Percentiles rank a stretch among this genome's conserved stretches.
Evolutionary conservation across 2,797 vertebrate genomes (phyloP).

Genomic region (Chromobotia macracanthus): DNA sequence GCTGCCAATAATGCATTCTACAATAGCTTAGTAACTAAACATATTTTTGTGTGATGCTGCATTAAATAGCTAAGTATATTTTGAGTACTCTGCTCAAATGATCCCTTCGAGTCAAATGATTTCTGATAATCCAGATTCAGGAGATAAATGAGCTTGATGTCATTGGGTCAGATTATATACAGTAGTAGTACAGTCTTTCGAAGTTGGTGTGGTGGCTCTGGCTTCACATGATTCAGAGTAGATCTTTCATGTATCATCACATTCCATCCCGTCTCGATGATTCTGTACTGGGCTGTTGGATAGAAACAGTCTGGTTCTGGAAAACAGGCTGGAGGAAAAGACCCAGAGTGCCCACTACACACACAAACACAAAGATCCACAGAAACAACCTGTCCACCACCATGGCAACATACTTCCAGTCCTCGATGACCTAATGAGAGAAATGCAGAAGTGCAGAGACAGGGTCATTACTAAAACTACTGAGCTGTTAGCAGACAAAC

Average conservation of each 20-base stretch:
- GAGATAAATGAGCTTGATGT: background rate
- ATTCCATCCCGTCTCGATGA: constrained; percentile 63
- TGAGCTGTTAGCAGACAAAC: background rate
- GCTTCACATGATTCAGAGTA: background rate
- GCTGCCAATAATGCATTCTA: background rate
- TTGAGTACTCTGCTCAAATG: too few relatives aligned
- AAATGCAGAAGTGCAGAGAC: background rate
- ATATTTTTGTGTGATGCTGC: background rate
- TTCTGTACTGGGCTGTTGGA: constrained; percentile 70
- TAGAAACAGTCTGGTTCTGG: constrained; percentile 77
- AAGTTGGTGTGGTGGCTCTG: constrained; percentile 44
- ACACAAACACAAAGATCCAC: constrained; percentile 96
- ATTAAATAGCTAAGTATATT: background rate
- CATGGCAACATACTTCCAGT: constrained; percentile 99
- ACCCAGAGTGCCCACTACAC: constrained; percentile 89
- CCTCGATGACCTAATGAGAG: constrained; percentile 92
- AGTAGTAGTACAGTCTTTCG: background rate
- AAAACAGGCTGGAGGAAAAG: constrained; percentile 94
- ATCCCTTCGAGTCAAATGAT: background rate
- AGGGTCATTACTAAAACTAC: background rate
- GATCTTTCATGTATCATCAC: constrained; percentile 20
- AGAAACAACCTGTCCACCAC: constrained; percentile 97
- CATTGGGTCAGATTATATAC: background rate
- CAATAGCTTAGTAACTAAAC: background rate
- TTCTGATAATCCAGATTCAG: background rate